Evolutionary conservation across 2,797 vertebrate species (phyloP).

Genomic region (Benthosema pterotum): DNA sequence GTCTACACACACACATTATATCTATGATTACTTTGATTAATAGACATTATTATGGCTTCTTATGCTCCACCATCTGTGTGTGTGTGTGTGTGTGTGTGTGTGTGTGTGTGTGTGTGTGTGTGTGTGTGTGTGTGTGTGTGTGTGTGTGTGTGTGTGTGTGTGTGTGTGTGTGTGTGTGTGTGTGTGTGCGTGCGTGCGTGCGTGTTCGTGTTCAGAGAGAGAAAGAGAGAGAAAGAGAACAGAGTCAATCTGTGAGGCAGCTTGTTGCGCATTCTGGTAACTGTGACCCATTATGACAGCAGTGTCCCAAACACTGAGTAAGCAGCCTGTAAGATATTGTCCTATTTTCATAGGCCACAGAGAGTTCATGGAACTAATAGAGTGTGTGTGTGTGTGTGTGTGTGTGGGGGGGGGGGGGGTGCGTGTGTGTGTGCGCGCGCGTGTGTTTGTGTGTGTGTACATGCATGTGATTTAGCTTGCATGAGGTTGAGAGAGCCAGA

Average conservation of each 20-base stretch:
- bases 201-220: too few relatives aligned
- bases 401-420: slow-evolving; percentile 8
- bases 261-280: neutral
- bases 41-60: slow-evolving; percentile 32
- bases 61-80: neutral
- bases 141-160: slow-evolving; percentile 3
- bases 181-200: neutral
- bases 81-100: neutral
- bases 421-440: neutral
- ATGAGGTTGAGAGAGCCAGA: too few relatives aligned
- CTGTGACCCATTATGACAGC: neutral
- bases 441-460: slow-evolving; percentile 12
- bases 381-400: slow-evolving; percentile 1
- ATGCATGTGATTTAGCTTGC: too few relatives aligned
- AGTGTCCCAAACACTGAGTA: neutral
- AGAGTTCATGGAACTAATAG: neutral
- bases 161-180: neutral
- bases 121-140: slow-evolving; percentile 9
- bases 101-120: too few relatives aligned
- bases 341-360: too few relatives aligned
- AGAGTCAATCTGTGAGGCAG: too few relatives aligned
- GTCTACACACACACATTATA: neutral
- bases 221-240: too few relatives aligned
- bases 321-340: too few relatives aligned
- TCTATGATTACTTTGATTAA: slow-evolving; percentile 45